Conservation (phyloP, 2,888 invertebrate species). For the Nephrotoma guestfalica region DNA sequence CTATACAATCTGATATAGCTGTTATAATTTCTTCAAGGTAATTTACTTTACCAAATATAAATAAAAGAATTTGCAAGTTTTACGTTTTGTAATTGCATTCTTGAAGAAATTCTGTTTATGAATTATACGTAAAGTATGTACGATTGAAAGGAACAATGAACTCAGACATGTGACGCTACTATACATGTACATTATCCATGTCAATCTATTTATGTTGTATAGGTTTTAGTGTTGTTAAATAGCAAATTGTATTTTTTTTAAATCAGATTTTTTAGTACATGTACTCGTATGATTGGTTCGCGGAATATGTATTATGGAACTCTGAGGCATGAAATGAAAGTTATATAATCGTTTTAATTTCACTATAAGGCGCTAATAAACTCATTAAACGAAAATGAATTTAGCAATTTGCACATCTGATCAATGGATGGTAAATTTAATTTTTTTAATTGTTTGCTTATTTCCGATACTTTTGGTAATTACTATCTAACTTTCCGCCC, state of each 20-base stretch:
- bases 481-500: neutral
- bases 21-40: neutral
- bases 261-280: neutral
- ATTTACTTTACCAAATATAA: neutral
- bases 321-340: neutral
- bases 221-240: no score
- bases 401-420: neutral
- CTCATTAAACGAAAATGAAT: neutral
- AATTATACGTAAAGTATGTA: neutral
- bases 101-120: neutral
- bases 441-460: neutral
- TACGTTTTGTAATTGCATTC: neutral
- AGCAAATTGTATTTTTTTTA: no score
- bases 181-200: neutral
- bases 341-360: neutral
- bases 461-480: neutral
- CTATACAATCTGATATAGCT: neutral
- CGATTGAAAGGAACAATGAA: neutral
- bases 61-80: neutral
- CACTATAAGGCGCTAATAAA: neutral
- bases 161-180: neutral
- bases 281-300: neutral
- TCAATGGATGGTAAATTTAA: neutral
- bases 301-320: neutral
- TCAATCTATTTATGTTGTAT: neutral